A percentile compares a stretch with the other conserved stretches of the same genome.
Evolutionary conservation across 2,797 vertebrate genomes (phyloP).

Genomic region (Poeciliopsis infans): DNA sequence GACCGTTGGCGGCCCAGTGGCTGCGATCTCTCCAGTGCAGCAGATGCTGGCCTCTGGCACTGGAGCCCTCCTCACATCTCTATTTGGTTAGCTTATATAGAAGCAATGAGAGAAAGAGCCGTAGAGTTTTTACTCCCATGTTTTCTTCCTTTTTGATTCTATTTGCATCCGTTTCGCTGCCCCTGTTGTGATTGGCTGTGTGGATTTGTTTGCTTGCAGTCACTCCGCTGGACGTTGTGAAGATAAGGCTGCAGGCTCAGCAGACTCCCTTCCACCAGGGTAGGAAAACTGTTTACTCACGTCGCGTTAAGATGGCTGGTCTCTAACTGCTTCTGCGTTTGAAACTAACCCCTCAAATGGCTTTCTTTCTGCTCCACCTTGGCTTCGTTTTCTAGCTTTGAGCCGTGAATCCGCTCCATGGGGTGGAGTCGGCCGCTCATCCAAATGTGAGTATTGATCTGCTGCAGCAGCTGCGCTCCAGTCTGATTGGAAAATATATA

Average conservation of each 20-base stretch:
- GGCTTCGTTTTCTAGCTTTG: conserved; percentile 72
- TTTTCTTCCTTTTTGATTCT: background rate
- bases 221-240: conserved; percentile 95
- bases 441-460: conserved; percentile 80
- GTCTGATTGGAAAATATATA: background rate
- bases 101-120: background rate
- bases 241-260: conserved; percentile 95
- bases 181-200: background rate
- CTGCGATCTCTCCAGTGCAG: conserved; percentile 90
- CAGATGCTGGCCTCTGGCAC: conserved; percentile 95
- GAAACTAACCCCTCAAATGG: conserved; percentile 31
- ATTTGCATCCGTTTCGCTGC: background rate
- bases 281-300: conserved; percentile 51
- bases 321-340: conserved; percentile 27
- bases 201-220: conserved; percentile 75
- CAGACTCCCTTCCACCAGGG: conserved; percentile 85
- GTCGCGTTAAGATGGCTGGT: conserved; percentile 6
- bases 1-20: conserved; percentile 35
- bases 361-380: conserved; percentile 12
- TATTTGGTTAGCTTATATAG: conserved; percentile 87
- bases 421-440: conserved; percentile 67
- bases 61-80: conserved; percentile 91
- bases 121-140: background rate
- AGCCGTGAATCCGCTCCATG: conserved; percentile 67
- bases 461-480: background rate